Conservation (phyloP, 2,113 vertebrate genomes). For the Poeciliopsis turrubarensis region DNA sequence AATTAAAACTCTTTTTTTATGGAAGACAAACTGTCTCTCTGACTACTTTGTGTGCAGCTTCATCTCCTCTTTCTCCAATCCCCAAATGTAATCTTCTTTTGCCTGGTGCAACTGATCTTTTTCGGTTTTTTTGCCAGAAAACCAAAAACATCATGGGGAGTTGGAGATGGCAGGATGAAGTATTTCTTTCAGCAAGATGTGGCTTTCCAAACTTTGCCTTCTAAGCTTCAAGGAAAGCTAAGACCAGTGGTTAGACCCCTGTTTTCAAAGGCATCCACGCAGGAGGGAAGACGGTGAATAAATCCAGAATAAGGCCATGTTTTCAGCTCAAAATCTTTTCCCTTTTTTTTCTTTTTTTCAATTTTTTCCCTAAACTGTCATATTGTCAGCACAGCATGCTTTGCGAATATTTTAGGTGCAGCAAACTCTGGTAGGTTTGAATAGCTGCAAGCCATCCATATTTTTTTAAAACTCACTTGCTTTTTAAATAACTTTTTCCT, state of each 20-base stretch:
- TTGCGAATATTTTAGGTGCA: conserved; percentile 14
- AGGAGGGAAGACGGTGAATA: conserved; percentile 14
- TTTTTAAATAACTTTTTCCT: not conserved
- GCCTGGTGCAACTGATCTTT: not conserved
- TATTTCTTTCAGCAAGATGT: conserved; percentile 25
- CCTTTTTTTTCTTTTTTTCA: conserved; percentile 3
- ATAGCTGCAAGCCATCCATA: conserved; percentile 24
- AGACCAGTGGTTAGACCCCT: conserved; percentile 27
- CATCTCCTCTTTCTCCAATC: not conserved
- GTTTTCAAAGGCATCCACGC: conserved; percentile 31
- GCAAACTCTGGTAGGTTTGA: conserved; percentile 33
- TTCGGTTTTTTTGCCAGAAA: not conserved
- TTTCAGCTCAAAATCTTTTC: not conserved
- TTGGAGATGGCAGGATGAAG: conserved; percentile 11
- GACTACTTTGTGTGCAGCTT: not conserved
- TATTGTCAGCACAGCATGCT: conserved; percentile 21
- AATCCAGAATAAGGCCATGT: conserved; percentile 16
- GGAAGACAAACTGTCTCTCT: not conserved
- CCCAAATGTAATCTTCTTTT: not conserved
- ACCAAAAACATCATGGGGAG: conserved; percentile 15
- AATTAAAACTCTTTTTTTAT: not conserved
- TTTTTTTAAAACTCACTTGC: conserved; percentile 29
- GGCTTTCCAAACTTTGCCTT: conserved; percentile 12
- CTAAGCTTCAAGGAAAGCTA: conserved; percentile 15
- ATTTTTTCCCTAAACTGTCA: conserved; percentile 34